Percentiles rank a stretch among this genome's conserved stretches.
Evolutionary conservation across 2,888 invertebrate genomes (phyloP).

Genomic region (Nudaria mundana): DNA sequence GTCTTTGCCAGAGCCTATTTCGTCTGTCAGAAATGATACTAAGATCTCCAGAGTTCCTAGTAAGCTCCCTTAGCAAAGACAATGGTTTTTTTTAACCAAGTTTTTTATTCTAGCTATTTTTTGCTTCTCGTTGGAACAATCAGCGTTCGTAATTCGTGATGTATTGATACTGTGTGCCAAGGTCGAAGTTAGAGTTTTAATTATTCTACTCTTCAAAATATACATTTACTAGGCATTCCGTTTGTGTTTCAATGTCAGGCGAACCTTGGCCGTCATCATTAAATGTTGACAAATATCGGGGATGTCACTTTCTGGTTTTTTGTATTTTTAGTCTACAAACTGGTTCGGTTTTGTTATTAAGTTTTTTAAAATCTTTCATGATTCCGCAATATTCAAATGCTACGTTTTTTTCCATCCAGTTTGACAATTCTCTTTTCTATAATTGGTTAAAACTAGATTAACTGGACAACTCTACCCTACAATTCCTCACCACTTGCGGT

Average conservation of each 20-base stretch:
- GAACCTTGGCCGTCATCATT: conserved; percentile 7
- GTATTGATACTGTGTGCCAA: conserved; percentile 11
- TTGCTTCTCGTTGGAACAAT: conserved; percentile 4
- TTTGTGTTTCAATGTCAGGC: conserved; percentile 8
- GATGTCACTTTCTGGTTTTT: background rate
- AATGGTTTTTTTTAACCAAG: background rate
- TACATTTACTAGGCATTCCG: conserved; percentile 9
- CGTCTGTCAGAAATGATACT: no score
- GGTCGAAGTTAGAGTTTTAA: conserved; percentile 10
- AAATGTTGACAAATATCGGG: conserved; percentile 1
- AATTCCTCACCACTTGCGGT: no score
- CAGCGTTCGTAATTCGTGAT: conserved; percentile 7
- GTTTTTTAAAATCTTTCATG: background rate
- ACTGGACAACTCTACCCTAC: no score
- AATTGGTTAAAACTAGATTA: no score
- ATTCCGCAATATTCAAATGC: no score
- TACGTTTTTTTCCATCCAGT: no score
- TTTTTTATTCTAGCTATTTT: background rate
- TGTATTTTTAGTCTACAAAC: no score
- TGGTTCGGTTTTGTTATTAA: no score
- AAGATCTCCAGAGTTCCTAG: no score
- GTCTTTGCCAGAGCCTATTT: no score
- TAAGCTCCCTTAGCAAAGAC: no score
- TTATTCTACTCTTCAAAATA: conserved; percentile 7
- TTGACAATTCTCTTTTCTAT: no score